Percentiles rank a stretch among this genome's conserved stretches.
These are phyloP conservation scores for Mus pahari DNA, from an alignment of 2,113 vertebrate genomes.

Conservation along the genomic window DNA sequence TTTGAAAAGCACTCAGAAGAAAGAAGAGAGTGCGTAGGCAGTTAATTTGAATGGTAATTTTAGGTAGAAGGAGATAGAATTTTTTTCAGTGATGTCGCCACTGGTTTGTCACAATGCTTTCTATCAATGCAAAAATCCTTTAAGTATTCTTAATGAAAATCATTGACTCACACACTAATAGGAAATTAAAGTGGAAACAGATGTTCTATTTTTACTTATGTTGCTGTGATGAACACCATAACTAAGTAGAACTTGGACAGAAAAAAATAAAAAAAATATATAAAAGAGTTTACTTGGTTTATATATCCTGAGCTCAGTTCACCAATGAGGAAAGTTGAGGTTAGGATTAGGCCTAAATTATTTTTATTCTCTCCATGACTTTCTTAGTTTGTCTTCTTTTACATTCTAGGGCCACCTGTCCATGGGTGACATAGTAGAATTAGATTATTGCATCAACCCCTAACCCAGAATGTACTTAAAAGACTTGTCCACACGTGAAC, in stretches of 20 bases:
- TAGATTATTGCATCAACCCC: not conserved
- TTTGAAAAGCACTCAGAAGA: not conserved
- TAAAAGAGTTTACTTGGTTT: too few relatives aligned
- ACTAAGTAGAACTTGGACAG: too few relatives aligned
- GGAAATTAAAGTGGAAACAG: not conserved
- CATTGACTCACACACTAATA: not conserved
- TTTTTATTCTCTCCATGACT: not conserved
- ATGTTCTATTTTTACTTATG: not conserved
- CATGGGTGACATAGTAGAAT: not conserved
- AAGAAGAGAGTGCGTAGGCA: not conserved
- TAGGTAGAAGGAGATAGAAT: not conserved
- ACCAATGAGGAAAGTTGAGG: not conserved
- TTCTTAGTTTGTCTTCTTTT: not conserved
- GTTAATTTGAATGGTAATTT: not conserved
- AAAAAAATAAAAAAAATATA: not conserved
- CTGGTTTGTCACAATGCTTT: not conserved
- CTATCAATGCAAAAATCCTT: not conserved
- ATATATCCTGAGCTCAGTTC: not conserved
- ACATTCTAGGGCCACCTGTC: not conserved
- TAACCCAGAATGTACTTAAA: too few relatives aligned
- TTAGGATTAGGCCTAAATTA: not conserved
- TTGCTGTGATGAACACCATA: not conserved
- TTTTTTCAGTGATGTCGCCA: not conserved
- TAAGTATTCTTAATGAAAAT: not conserved
- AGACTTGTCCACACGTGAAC: not conserved